Evolutionary conservation across 2,113 vertebrate genomes (phyloP), one percentile per base, ranked within the genome.

Genomic region (Oryzias melastigma): DNA sequence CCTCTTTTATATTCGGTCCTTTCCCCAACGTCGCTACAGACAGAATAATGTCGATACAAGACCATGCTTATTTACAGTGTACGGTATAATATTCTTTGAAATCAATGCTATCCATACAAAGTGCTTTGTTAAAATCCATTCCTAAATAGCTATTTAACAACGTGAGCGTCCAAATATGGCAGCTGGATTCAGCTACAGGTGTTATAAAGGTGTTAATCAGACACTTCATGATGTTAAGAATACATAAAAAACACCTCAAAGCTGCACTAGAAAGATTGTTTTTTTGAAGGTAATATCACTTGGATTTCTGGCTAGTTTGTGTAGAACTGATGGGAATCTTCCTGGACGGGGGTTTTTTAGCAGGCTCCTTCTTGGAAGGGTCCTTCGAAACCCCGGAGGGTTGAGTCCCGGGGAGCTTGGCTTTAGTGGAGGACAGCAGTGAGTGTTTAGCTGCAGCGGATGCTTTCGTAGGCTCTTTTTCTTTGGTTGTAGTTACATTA

Each of bases 311-410:
- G 91, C 93, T 93, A 83, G 92, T 89, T 91, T 94, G 93, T 89
- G 94, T 89, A 65, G 94, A 92, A 92, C 85, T 94, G 83, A 94
- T 93, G 73, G 96, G 90, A 76, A 95, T 92, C 65, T 94, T 96
- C 88, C 92, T 93, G 52, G 91, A 91, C 60, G 83, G 87, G 0
- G 90, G 89, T 88, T 94, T 98, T 77, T 95, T 94, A 25, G 83
- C 76, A 42, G 93, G 67, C 75, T 89, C 87, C 72, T 88, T 90
- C 77, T 87, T 88, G 1, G 65, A 51, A 15, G 65, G 58, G 3
- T 92, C 94, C 82, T 93, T 94, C 65, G 92, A 85, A 15, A 87
- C 89, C 47, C 91, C 62, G 17, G 93, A 88, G 5, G 90, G 72
- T 74, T 91, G 91, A 35, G 75, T 58, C 0, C 83, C 93, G 78